phyloP scores from a whole-genome alignment of 2,888 invertebrate species.

The Synergus gifuensis region DNA sequence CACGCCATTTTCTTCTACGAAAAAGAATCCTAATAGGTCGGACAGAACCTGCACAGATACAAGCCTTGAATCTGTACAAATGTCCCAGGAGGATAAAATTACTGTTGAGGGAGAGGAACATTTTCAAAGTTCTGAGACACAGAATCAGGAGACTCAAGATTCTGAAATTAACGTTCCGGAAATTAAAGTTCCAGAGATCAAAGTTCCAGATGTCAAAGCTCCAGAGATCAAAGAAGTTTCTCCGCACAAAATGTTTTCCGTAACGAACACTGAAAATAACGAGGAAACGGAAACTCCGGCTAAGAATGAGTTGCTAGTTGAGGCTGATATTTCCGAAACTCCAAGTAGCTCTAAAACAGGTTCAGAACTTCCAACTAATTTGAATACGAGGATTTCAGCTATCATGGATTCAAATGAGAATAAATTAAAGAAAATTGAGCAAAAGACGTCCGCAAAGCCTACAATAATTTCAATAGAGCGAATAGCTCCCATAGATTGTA shows the following conservation, averaged over 20 bases:
- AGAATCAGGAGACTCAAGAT: slow-evolving; percentile 12
- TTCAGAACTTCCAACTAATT: slow-evolving; percentile 68
- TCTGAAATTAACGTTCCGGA: not conserved
- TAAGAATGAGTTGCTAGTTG: slow-evolving; percentile 68
- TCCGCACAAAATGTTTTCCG: slow-evolving; percentile 67
- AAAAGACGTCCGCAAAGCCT: slow-evolving; percentile 41
- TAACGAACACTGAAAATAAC: slow-evolving; percentile 40
- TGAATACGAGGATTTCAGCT: slow-evolving; percentile 70
- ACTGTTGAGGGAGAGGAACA: not conserved
- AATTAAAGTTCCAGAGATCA: not conserved
- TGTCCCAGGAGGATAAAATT: slow-evolving; percentile 4
- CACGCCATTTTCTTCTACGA: slow-evolving; percentile 51
- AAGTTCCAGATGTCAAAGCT: not conserved
- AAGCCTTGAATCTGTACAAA: slow-evolving; percentile 55
- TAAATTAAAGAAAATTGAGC: slow-evolving; percentile 22
- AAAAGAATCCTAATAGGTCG: slow-evolving; percentile 46
- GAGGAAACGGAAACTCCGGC: slow-evolving; percentile 68
- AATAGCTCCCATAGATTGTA: slow-evolving; percentile 33
- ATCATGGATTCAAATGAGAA: slow-evolving; percentile 59
- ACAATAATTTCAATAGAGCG: slow-evolving; percentile 52
- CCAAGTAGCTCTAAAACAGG: slow-evolving; percentile 71
- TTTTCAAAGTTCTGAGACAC: not conserved
- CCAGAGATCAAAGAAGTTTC: slow-evolving; percentile 47
- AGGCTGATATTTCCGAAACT: slow-evolving; percentile 72
- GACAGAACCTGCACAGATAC: slow-evolving; percentile 56